Evolutionary conservation across 2,888 invertebrate species (phyloP).

Genomic region (Eilema griseolum): DNA sequence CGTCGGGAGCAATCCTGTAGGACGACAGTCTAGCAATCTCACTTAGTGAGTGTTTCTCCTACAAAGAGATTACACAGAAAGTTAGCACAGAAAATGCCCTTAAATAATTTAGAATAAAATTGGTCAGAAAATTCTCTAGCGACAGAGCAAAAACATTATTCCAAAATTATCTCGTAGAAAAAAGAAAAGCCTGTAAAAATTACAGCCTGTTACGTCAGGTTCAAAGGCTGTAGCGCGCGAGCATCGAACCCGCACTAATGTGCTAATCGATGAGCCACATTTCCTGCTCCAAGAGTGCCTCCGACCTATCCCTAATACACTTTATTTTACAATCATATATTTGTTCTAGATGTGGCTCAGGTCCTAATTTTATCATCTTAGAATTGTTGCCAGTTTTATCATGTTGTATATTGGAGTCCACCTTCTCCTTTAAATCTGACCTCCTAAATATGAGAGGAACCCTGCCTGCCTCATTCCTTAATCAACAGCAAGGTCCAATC

Average conservation of each 20-base stretch:
- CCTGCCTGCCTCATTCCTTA: too few species aligned
- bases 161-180: conserved; percentile 40
- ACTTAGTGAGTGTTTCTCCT: not conserved
- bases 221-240: conserved; percentile 57
- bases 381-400: not conserved
- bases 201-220: conserved; percentile 46
- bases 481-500: too few species aligned
- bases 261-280: conserved; percentile 74
- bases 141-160: conserved; percentile 15
- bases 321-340: conserved; percentile 51
- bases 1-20: too few species aligned
- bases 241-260: conserved; percentile 74
- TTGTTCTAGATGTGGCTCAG: conserved; percentile 32
- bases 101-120: not conserved
- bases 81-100: not conserved
- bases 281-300: conserved; percentile 68
- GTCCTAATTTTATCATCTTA: not conserved
- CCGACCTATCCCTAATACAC: conserved; percentile 58
- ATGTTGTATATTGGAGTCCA: too few species aligned
- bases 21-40: too few species aligned
- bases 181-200: conserved; percentile 35
- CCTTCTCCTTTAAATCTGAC: not conserved
- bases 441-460: too few species aligned
- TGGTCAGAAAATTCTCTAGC: not conserved
- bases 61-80: not conserved